Evolutionary conservation across 1,140 invertebrate species (phyloP).

Genomic region (Drosophila bipectinata): DNA sequence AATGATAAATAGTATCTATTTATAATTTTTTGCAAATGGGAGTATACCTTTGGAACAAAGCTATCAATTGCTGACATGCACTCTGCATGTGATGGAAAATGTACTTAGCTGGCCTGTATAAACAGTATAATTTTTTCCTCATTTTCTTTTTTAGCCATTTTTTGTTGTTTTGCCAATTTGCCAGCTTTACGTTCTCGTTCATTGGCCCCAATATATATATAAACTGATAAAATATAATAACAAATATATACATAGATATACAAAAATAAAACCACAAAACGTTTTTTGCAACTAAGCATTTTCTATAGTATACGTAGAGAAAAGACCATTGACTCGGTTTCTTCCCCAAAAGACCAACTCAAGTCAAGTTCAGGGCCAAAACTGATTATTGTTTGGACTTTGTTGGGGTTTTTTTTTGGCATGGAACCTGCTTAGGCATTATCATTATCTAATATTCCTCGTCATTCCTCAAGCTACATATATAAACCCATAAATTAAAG

Average conservation of each 20-base stretch:
- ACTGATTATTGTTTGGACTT: constrained; percentile 13
- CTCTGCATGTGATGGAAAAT: constrained; percentile 63
- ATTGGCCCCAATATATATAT: constrained; percentile 56
- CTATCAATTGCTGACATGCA: constrained; percentile 48
- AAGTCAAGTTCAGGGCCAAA: constrained; percentile 77
- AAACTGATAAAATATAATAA: constrained; percentile 61
- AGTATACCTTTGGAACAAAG: neutral
- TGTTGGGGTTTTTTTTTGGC: constrained; percentile 12
- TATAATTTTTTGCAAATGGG: neutral
- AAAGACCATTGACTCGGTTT: constrained; percentile 65
- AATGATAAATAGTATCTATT: too few species aligned
- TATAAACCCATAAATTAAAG: neutral
- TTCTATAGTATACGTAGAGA: constrained; percentile 44
- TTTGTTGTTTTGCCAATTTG: constrained; percentile 68
- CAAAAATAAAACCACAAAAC: constrained; percentile 35
- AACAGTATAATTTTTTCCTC: constrained; percentile 50
- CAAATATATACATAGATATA: constrained; percentile 7
- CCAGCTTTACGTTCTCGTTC: constrained; percentile 69
- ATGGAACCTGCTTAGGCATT: constrained; percentile 11
- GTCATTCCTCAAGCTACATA: constrained; percentile 39
- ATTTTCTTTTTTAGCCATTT: constrained; percentile 31
- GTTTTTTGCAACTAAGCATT: constrained; percentile 70
- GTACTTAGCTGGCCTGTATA: constrained; percentile 63
- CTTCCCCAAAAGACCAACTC: constrained; percentile 45
- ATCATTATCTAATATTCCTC: constrained; percentile 38